Conservation (phyloP, 2,113 vertebrate species). For the Pygathrix nemaeus region DNA sequence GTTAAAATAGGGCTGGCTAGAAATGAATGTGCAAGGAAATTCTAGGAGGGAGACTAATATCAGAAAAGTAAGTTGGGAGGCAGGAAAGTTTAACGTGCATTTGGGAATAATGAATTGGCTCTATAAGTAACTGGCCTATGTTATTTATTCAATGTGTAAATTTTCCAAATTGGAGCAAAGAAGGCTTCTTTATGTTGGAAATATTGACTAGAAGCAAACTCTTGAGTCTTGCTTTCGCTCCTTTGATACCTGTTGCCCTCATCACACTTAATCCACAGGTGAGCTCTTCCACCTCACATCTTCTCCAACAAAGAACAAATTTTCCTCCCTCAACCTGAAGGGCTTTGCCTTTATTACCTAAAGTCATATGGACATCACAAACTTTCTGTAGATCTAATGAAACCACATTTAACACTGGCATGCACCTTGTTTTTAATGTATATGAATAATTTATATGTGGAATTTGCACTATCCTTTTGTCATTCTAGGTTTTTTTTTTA, state of each 20-base stretch:
- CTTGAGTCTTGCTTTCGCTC: not conserved
- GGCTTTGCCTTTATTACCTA: not conserved
- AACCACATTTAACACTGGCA: not conserved
- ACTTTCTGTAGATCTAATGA: not conserved
- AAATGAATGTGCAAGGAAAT: not conserved
- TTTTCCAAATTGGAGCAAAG: not conserved
- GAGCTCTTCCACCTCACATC: not conserved
- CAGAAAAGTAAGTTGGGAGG: not conserved
- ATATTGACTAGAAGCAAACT: not conserved
- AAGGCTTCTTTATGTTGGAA: not conserved
- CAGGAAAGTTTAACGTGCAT: not conserved
- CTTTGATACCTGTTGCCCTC: not conserved
- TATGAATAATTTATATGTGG: not conserved
- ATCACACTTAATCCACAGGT: not conserved
- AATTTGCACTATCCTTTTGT: not conserved
- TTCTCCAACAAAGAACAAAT: not conserved
- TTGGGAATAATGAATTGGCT: not conserved
- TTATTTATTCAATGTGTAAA: not conserved
- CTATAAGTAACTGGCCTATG: not conserved
- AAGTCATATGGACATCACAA: not conserved
- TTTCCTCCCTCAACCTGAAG: not conserved
- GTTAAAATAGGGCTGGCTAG: not conserved
- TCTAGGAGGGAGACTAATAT: not conserved
- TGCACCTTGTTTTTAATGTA: not conserved
- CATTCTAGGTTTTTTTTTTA: not conserved